A percentile compares a stretch with the other conserved stretches of the same genome.
phyloP scores from a whole-genome alignment of 2,797 vertebrate genomes.

The Remorina albescens region DNA sequence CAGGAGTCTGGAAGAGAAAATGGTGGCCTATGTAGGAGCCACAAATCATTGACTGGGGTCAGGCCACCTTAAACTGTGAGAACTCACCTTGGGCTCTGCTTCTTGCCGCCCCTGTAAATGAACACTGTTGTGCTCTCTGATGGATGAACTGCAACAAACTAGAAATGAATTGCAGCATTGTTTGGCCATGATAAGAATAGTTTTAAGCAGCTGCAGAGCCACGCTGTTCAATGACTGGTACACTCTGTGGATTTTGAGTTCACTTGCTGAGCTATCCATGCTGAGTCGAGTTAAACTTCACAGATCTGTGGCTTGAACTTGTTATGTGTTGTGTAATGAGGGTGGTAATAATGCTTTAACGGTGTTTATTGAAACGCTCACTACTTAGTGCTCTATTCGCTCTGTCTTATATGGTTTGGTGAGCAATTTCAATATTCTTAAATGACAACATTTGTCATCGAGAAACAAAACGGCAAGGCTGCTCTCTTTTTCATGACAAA shows the following conservation, averaged over 20 bases:
- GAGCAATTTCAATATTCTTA: conserved; percentile 33
- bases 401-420: conserved; percentile 39
- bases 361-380: conserved; percentile 51
- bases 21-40: conserved; percentile 44
- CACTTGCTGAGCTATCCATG: conserved; percentile 4
- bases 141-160: conserved; percentile 49
- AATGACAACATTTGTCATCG: conserved; percentile 34
- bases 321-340: conserved; percentile 58
- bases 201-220: conserved; percentile 26
- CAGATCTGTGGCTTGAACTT: conserved; percentile 31
- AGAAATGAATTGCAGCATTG: conserved; percentile 13
- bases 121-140: conserved; percentile 48
- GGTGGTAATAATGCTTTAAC: conserved; percentile 60
- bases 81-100: conserved; percentile 62
- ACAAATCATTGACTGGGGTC: conserved; percentile 76
- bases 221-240: conserved; percentile 20
- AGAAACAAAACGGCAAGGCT: not conserved
- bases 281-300: conserved; percentile 44
- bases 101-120: conserved; percentile 50
- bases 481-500: not conserved
- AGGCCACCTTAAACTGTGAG: conserved; percentile 51
- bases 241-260: conserved; percentile 23
- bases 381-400: conserved; percentile 23
- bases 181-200: conserved; percentile 26
- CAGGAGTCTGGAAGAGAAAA: conserved; percentile 37